Conservation (phyloP, 2,113 vertebrate genomes). For the Pollimyrus isidori region DNA sequence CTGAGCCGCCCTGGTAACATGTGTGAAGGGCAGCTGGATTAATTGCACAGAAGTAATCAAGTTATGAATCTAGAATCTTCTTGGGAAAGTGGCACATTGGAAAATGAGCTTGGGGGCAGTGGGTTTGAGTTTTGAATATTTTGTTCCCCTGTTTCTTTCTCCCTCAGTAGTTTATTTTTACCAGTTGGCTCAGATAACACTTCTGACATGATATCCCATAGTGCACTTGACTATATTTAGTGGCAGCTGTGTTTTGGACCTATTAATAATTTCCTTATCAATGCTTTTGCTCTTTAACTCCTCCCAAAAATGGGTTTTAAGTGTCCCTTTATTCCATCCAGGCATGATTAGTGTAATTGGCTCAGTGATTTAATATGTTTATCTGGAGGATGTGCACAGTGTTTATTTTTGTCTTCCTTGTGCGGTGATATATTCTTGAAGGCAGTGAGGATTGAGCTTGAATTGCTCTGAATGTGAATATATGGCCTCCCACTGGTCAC, state of each 20-base stretch:
- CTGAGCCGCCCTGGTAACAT: neutral
- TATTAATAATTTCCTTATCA: neutral
- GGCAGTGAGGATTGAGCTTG: neutral
- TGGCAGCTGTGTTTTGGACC: neutral
- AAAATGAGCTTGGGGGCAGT: neutral
- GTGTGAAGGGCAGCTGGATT: neutral
- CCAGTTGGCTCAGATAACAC: neutral
- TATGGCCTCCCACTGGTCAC: neutral
- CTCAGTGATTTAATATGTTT: neutral
- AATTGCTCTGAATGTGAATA: neutral
- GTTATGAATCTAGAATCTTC: neutral
- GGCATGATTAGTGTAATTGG: neutral
- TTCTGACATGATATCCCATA: neutral
- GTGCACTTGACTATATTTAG: neutral
- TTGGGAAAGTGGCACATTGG: neutral
- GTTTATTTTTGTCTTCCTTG: neutral
- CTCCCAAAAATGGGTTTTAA: neutral
- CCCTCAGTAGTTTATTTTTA: neutral
- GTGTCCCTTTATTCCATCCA: neutral
- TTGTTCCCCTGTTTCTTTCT: neutral
- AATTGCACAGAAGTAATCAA: neutral
- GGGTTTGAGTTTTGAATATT: conserved; percentile 1
- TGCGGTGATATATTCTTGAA: neutral
- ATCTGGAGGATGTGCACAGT: neutral
- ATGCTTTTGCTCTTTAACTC: neutral